Base-by-base conservation (phyloP, 2,113 vertebrate genomes). In the Tachysurus fulvidraco region DNA sequence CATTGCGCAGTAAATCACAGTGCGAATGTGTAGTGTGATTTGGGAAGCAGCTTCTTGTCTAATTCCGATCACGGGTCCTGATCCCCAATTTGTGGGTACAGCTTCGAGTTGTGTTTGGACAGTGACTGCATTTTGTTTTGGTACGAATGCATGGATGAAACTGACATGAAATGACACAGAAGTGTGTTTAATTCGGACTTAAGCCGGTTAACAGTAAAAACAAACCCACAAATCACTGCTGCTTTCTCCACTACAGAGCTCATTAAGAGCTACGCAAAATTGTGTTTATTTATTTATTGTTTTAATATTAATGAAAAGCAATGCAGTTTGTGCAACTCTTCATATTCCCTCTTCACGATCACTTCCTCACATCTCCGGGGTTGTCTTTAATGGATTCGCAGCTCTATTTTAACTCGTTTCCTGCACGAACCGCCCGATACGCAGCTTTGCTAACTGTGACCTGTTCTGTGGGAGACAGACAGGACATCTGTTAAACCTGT, bases 401-500 rank as follows among this genome's bases (percentile, higher is more conserved):
- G n/a, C 62, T 65, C 13, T 28, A 30, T 12, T 67, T 30, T 16
- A 30, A 13, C 64, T 8, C 5, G 14, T 67, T 67, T 30, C 64
- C 4, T 3, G 6, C n/a, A 11, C 2, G 12, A 67, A 67, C 8
- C 41, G 30, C 19, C 7, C 1, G 19, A 41, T 7, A 12, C 5
- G 10, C 7, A 5, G 2, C 71, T 46, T 74, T 25, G 21, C 8
- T 25, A 46, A 50, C 2, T 21, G 69, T 10, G 44, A 44, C 21
- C 4, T 50, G 67, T 19, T 41, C 67, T 21, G 71, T 46, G 10
- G 3, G 1, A 13, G 41, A 25, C 46, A 25, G 71, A 4, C 12
- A 74, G 41, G 19, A 23, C 14, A 5, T 89, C 85, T 85, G 87
- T 88, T 80, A 80, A 86, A 93, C 93, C 89, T 87, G 93, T 93